Evolutionary conservation across 2,113 vertebrate genomes (phyloP).

Genomic region (Platichthys stellatus): DNA sequence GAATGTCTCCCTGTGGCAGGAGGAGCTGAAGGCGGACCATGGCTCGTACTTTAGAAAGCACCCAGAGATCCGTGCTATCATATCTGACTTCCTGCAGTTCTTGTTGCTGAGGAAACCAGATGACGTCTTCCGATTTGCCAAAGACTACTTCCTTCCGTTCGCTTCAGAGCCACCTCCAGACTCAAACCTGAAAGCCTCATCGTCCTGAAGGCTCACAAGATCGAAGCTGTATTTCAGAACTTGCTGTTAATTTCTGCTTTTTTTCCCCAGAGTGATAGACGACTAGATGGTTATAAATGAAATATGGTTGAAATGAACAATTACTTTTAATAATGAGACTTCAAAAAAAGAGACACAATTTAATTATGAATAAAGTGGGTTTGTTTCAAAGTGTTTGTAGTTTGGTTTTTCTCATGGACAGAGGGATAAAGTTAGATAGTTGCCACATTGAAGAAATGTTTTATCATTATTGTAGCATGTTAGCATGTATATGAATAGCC

Average conservation of each 20-base stretch:
- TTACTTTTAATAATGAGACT: background rate
- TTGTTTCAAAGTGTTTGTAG: background rate
- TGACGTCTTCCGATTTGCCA: constrained; percentile 85
- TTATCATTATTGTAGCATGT: no score
- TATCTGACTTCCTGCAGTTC: constrained; percentile 91
- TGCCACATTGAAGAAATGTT: no score
- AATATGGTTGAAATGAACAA: background rate
- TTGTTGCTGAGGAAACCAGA: constrained; percentile 89
- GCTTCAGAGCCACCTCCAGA: background rate
- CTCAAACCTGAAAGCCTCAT: constrained; percentile 33
- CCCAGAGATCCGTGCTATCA: constrained; percentile 85
- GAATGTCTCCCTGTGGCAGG: constrained; percentile 76
- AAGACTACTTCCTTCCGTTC: constrained; percentile 86
- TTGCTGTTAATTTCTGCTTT: background rate
- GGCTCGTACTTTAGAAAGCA: constrained; percentile 84
- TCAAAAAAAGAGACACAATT: background rate
- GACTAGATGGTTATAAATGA: background rate
- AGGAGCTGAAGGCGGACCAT: constrained; percentile 85
- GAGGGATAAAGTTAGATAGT: no score
- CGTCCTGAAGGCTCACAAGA: constrained; percentile 6
- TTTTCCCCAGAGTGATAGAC: background rate
- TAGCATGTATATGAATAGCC: no score
- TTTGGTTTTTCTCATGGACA: background rate
- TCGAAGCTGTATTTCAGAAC: background rate
- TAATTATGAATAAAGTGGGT: constrained; percentile 4